These are phyloP conservation scores for Palythoa caribaeorum DNA, from an alignment of 92 coral and sea anemone genomes.

Conservation along the genomic window DNA sequence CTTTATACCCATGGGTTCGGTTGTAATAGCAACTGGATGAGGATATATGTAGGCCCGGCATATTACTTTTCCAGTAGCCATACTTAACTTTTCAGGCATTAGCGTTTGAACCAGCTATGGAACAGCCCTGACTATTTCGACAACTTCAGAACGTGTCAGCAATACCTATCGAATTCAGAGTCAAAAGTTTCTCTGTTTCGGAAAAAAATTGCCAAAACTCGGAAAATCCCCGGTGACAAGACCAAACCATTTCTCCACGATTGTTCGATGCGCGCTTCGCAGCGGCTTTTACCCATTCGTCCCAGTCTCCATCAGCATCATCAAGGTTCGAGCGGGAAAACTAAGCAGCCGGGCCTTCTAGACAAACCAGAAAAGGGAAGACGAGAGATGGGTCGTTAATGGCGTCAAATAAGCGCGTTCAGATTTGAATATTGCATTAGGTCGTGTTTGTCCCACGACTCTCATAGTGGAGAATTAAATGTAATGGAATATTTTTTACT, in stretches of 20 bases:
- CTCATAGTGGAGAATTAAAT: conserved; percentile 11
- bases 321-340: conserved; percentile 37
- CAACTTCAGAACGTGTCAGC: too few species aligned
- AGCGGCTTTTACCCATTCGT: conserved; percentile 10
- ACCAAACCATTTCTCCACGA: not conserved
- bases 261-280: conserved; percentile 11
- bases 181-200: not conserved
- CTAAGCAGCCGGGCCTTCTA: conserved; percentile 27
- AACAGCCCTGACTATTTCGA: too few species aligned
- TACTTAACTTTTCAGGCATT: too few species aligned
- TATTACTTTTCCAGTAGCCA: too few species aligned
- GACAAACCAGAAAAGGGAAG: conserved; percentile 7
- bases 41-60: too few species aligned
- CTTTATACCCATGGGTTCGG: not conserved
- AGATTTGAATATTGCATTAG: conserved; percentile 30
- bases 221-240: not conserved
- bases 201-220: conserved; percentile 2
- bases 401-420: conserved; percentile 13
- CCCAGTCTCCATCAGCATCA: conserved; percentile 17
- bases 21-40: too few species aligned
- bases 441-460: conserved; percentile 35
- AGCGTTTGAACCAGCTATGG: too few species aligned
- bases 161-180: conserved; percentile 2
- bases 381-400: not conserved
- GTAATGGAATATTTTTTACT: not conserved